Evolutionary conservation across 2,888 invertebrate genomes (phyloP).

Genomic region (Habroteleia sp.): DNA sequence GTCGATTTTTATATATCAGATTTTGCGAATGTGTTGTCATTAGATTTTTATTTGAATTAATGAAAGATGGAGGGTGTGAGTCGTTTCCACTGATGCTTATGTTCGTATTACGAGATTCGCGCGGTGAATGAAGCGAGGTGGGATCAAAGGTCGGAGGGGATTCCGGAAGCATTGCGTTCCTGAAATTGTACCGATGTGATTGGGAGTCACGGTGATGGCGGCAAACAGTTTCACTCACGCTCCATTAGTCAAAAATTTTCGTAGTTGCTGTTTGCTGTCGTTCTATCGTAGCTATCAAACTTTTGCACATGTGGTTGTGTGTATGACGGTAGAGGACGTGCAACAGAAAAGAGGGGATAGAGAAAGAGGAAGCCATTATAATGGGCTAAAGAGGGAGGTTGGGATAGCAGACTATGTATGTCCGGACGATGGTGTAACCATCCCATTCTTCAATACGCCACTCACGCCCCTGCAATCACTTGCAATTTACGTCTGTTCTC

Average conservation of each 20-base stretch:
- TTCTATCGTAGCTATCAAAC: conserved; percentile 62
- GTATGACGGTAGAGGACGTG: conserved; percentile 41
- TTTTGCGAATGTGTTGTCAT: conserved; percentile 12
- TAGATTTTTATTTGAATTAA: conserved; percentile 37
- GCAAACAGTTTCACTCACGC: conserved; percentile 76
- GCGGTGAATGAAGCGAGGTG: conserved; percentile 40
- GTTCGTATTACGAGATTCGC: conserved; percentile 48
- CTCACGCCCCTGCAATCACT: conserved; percentile 62
- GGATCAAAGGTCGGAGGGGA: conserved; percentile 63
- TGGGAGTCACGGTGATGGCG: conserved; percentile 72
- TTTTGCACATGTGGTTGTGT: conserved; percentile 53
- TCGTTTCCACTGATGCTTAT: conserved; percentile 51
- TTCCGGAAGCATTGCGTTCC: conserved; percentile 48
- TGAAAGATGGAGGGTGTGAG: conserved; percentile 48
- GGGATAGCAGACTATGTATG: conserved; percentile 58
- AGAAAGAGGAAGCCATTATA: conserved; percentile 48
- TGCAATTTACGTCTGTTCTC: conserved; percentile 67
- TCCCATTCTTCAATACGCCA: conserved; percentile 62
- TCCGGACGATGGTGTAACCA: conserved; percentile 61
- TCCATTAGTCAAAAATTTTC: conserved; percentile 74
- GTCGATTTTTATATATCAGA: too few relatives aligned
- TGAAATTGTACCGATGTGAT: conserved; percentile 69
- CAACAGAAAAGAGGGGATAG: conserved; percentile 1
- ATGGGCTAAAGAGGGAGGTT: conserved; percentile 50
- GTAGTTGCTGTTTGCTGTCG: conserved; percentile 65